Evolutionary conservation across 2,797 vertebrate species (phyloP), one percentile per base, ranked within the genome.

Genomic region (Poeciliopsis presidionis): DNA sequence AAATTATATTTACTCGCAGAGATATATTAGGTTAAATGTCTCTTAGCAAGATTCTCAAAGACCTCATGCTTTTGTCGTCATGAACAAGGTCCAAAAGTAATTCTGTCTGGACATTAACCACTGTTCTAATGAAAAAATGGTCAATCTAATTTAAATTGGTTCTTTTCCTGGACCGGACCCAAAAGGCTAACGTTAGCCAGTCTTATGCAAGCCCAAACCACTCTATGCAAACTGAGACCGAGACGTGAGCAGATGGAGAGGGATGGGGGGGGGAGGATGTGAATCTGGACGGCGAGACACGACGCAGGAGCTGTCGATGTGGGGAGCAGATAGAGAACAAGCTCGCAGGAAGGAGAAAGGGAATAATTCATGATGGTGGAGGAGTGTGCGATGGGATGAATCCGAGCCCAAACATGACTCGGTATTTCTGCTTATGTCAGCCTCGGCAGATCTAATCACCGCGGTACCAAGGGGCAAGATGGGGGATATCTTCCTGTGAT

Each of bases 331-430:
- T 65, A 77, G 30, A 78, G 53, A 78, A 36, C 47, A 43, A 72
- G 71, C 33, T 20, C 0, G 2, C 16, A 63, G 74, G 43, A 78
- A 53, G 25, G 75, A 80, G 77, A 90, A 87, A 88, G 80, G 33
- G 91, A 92, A 92, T 93, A 88, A 92, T 91, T 91, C 81, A 90
- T 87, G 84, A 78, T 0, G 30, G 74, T 25, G 47, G 83, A 84
- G 84, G 61, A 81, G 79, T 13, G 61, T 6, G 78, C 43, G 45
- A 73, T 77, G 51, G 73, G 20, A 75, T 69, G 55, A 78, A 85
- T 79, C 73, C 53, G 33, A 83, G 75, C 73, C 77, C 25, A 43
- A 80, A 76, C 67, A 5, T 61, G 74, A 75, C 81, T 78, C 73
- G 71, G 81, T 82, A 74, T 81, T 84, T 89, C 73, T 87, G 90